Evolutionary conservation across 1,140 invertebrate genomes (phyloP).

Genomic region (Solenopsis invicta): DNA sequence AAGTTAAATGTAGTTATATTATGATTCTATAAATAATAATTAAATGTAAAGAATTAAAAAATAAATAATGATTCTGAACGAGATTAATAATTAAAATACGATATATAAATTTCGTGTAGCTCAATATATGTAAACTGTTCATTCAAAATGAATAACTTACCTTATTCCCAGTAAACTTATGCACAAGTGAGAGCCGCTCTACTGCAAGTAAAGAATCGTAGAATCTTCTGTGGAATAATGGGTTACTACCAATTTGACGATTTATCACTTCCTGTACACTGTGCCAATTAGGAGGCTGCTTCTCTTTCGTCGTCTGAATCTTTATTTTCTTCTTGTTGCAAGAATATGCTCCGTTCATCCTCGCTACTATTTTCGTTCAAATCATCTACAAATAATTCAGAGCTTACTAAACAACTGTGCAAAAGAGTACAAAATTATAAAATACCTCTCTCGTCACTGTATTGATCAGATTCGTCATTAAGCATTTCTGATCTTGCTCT

Average conservation of each 20-base stretch:
- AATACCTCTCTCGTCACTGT: slow-evolving; percentile 50
- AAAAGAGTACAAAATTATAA: background rate
- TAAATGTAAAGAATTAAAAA: background rate
- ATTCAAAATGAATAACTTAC: slow-evolving; percentile 67
- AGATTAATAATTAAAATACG: background rate
- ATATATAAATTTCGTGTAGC: background rate
- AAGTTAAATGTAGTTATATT: slow-evolving; percentile 98
- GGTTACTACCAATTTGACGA: slow-evolving; percentile 88
- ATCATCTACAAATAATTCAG: slow-evolving; percentile 57
- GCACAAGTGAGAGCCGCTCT: slow-evolving; percentile 93
- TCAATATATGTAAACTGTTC: background rate
- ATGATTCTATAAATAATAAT: slow-evolving; percentile 85
- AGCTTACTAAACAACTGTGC: background rate
- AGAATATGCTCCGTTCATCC: slow-evolving; percentile 82
- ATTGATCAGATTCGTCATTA: slow-evolving; percentile 31
- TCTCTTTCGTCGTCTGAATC: slow-evolving; percentile 85
- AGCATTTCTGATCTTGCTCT: slow-evolving; percentile 31
- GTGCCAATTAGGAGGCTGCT: slow-evolving; percentile 91
- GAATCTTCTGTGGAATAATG: slow-evolving; percentile 90
- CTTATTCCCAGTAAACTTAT: slow-evolving; percentile 92
- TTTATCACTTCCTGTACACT: slow-evolving; percentile 88
- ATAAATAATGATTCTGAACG: background rate
- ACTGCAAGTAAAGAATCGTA: slow-evolving; percentile 94
- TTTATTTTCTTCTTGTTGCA: slow-evolving; percentile 81
- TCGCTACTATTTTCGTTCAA: slow-evolving; percentile 81